Conservation (phyloP, 2,888 invertebrate genomes). For the Thymelicus sylvestris region DNA sequence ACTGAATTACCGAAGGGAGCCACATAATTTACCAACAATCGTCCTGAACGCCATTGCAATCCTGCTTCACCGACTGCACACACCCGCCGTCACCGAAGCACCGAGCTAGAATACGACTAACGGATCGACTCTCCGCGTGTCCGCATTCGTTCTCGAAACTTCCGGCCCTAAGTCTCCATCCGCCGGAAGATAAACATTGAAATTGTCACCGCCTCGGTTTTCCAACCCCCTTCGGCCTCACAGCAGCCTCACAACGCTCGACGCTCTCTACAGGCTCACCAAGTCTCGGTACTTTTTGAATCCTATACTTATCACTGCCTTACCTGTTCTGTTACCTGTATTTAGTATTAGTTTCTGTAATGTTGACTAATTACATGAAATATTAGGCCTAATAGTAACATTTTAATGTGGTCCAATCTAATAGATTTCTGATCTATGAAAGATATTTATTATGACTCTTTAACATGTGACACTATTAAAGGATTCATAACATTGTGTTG, state of each 20-base stretch:
- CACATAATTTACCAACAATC: slow-evolving; percentile 65
- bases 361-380: slow-evolving; percentile 4
- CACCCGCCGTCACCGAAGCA: slow-evolving; percentile 70
- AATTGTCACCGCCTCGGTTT: slow-evolving; percentile 61
- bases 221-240: slow-evolving; percentile 74
- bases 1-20: slow-evolving; percentile 56
- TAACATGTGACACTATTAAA: not conserved
- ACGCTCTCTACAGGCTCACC: slow-evolving; percentile 74
- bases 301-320: slow-evolving; percentile 80
- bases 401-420: not conserved
- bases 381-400: not conserved
- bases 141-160: slow-evolving; percentile 69
- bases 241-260: slow-evolving; percentile 74
- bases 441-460: not conserved
- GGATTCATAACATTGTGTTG: no score
- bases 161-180: slow-evolving; percentile 64
- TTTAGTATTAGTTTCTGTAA: slow-evolving; percentile 58
- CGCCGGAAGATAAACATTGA: slow-evolving; percentile 70
- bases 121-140: slow-evolving; percentile 64
- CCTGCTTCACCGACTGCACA: slow-evolving; percentile 75
- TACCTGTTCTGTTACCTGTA: slow-evolving; percentile 63
- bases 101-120: slow-evolving; percentile 64
- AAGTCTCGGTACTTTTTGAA: slow-evolving; percentile 82
- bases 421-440: not conserved
- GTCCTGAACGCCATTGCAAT: slow-evolving; percentile 65